Conservation (phyloP, 2,113 vertebrate species). For the Calidris pygmaea region DNA sequence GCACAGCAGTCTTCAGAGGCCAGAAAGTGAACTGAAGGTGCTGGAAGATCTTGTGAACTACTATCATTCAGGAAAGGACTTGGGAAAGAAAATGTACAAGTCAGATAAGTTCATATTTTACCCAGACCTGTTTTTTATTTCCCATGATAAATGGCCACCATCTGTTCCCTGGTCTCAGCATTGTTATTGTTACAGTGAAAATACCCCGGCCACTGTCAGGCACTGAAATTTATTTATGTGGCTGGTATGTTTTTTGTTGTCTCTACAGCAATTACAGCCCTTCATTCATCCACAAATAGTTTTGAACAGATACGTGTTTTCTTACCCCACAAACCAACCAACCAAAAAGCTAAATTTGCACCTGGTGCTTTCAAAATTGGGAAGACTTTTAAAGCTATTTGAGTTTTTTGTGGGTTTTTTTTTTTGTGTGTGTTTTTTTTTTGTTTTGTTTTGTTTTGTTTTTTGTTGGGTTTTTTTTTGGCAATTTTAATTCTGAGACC, state of each 20-base stretch:
- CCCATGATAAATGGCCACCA: neutral
- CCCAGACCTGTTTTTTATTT: neutral
- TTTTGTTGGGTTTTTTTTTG: too few relatives aligned
- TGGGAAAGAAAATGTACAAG: neutral
- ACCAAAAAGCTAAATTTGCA: neutral
- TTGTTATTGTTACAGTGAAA: neutral
- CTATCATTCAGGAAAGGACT: neutral
- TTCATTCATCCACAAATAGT: neutral
- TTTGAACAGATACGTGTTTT: neutral
- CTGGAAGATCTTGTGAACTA: neutral
- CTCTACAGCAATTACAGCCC: neutral
- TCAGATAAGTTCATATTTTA: neutral
- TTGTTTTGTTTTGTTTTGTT: too few relatives aligned
- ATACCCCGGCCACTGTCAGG: neutral
- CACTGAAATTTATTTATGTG: neutral
- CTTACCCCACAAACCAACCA: neutral
- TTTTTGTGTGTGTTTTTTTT: too few relatives aligned
- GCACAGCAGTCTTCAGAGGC: neutral
- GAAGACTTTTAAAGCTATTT: neutral
- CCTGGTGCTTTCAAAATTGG: neutral
- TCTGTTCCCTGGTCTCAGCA: neutral
- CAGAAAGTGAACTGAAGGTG: neutral
- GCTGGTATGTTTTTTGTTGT: neutral
- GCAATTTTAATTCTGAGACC: neutral
- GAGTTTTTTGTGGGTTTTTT: neutral